Percentiles rank a stretch among this genome's conserved stretches.
phyloP scores from a whole-genome alignment of 2,888 invertebrate genomes.

The Lobophora halterata region DNA sequence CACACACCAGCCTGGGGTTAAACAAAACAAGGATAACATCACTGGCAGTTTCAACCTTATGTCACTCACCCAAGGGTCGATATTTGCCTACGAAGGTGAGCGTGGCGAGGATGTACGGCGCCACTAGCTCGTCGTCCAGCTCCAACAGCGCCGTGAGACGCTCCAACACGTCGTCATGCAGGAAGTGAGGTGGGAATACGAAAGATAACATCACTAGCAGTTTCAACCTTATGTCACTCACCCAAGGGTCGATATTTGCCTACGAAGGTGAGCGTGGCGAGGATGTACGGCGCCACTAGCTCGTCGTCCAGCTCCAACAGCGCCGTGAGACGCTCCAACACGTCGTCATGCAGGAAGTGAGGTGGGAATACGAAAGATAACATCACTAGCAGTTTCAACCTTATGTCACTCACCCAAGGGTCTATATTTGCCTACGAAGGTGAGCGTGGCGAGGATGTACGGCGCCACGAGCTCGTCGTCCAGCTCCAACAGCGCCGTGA shows the following conservation, averaged over 20 bases:
- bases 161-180: slow-evolving; percentile 90
- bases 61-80: slow-evolving; percentile 88
- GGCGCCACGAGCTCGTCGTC: slow-evolving; percentile 91
- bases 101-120: slow-evolving; percentile 90
- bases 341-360: slow-evolving; percentile 93
- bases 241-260: slow-evolving; percentile 92
- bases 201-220: slow-evolving; percentile 93
- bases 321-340: slow-evolving; percentile 87
- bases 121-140: slow-evolving; percentile 89
- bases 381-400: slow-evolving; percentile 89
- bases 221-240: too few relatives aligned
- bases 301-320: slow-evolving; percentile 92
- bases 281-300: slow-evolving; percentile 88
- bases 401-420: slow-evolving; percentile 89
- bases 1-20: too few relatives aligned
- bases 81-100: slow-evolving; percentile 94
- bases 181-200: slow-evolving; percentile 96
- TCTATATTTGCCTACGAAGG: slow-evolving; percentile 92
- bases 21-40: too few relatives aligned
- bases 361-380: slow-evolving; percentile 95
- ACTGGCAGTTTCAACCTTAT: too few relatives aligned
- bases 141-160: slow-evolving; percentile 89
- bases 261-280: slow-evolving; percentile 92
- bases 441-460: slow-evolving; percentile 90
- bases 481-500: slow-evolving; percentile 88